These are phyloP conservation scores for Bombus sylvicola DNA, from an alignment of 1,140 invertebrate species.

Conservation along the genomic window DNA sequence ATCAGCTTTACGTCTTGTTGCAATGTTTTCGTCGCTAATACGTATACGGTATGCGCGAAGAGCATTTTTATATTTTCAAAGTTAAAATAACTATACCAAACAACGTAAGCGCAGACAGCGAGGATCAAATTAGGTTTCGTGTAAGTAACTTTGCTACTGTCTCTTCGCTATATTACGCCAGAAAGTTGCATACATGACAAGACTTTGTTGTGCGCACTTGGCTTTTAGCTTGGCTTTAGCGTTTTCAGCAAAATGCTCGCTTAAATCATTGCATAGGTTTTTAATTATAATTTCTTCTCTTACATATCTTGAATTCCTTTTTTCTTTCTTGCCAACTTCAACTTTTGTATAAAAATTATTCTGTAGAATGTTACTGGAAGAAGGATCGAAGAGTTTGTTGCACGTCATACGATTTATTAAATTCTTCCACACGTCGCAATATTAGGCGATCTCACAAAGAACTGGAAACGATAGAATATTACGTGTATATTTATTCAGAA, in stretches of 20 bases:
- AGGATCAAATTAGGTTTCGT: slow-evolving; percentile 13
- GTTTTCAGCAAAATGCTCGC: not conserved
- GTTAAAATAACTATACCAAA: not conserved
- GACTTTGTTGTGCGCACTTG: slow-evolving; percentile 1
- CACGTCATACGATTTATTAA: not conserved
- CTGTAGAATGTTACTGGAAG: not conserved
- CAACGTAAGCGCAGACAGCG: not conserved
- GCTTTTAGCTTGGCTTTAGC: not conserved
- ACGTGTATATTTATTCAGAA: too few species aligned
- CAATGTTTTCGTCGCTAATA: too few species aligned
- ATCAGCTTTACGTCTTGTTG: too few species aligned
- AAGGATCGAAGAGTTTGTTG: not conserved
- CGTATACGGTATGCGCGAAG: too few species aligned
- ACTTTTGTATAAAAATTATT: not conserved
- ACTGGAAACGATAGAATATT: too few species aligned
- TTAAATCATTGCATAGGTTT: not conserved
- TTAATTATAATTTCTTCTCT: not conserved
- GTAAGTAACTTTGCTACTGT: slow-evolving; percentile 5
- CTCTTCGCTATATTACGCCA: slow-evolving; percentile 10
- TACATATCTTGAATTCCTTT: not conserved
- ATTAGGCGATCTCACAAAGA: too few species aligned
- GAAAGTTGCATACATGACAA: slow-evolving; percentile 2
- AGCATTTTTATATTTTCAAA: not conserved
- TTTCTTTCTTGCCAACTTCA: too few species aligned
- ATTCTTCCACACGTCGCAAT: not conserved